phyloP scores from a whole-genome alignment of 2,888 invertebrate species.

The Aphidius colemani region DNA sequence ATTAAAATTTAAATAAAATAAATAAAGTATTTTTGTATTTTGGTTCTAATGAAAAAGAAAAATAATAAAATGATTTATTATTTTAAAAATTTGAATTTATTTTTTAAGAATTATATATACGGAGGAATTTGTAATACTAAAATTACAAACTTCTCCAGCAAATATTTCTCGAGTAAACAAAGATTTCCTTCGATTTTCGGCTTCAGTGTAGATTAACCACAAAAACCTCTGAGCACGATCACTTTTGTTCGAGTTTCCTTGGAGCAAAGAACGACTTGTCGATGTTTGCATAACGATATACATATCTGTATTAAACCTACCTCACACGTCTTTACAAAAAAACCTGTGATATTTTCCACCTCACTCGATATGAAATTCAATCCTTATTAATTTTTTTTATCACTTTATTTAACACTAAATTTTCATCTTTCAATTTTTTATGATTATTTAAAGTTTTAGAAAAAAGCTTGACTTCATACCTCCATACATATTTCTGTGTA shows the following conservation, averaged over 20 bases:
- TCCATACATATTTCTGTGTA: too few species aligned
- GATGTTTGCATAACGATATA: slow-evolving; percentile 35
- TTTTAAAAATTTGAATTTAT: too few species aligned
- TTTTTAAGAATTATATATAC: too few species aligned
- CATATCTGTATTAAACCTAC: not conserved
- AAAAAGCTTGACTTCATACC: too few species aligned
- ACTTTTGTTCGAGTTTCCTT: slow-evolving; percentile 39
- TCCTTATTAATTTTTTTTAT: not conserved
- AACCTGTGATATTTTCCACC: slow-evolving; percentile 26
- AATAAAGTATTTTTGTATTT: too few species aligned
- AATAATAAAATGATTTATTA: too few species aligned
- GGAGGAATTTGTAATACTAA: not conserved
- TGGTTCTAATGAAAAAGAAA: too few species aligned
- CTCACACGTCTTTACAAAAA: not conserved
- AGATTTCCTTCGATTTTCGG: too few species aligned
- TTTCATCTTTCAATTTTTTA: slow-evolving; percentile 4
- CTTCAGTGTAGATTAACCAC: not conserved
- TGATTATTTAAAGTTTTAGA: too few species aligned
- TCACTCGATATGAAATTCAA: not conserved
- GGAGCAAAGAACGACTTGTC: slow-evolving; percentile 27
- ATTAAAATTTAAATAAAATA: too few species aligned
- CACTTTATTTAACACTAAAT: not conserved
- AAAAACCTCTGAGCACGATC: slow-evolving; percentile 32
- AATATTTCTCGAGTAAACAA: not conserved
- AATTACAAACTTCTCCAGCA: not conserved